Conservation (phyloP, 2,113 vertebrate species). For the Trachemys scripta region DNA sequence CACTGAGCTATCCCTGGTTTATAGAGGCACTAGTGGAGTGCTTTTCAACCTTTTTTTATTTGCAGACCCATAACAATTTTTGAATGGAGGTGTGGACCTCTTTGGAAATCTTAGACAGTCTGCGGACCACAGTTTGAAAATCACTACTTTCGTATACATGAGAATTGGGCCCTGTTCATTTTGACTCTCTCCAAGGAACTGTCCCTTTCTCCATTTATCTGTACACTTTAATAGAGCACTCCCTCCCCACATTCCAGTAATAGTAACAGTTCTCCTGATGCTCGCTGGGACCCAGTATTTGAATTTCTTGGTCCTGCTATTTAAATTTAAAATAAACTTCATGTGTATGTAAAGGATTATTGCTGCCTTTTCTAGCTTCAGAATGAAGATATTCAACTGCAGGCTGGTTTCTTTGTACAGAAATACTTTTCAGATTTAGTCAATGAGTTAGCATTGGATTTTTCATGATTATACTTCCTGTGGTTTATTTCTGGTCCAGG, state of each 20-base stretch:
- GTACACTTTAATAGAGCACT: not conserved
- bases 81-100: not conserved
- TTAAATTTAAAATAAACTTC: too few relatives aligned
- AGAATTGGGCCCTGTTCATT: not conserved
- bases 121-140: not conserved
- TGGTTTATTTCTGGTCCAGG: not conserved
- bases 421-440: not conserved
- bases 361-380: not conserved
- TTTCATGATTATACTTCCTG: not conserved
- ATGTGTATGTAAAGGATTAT: not conserved
- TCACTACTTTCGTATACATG: not conserved
- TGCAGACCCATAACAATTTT: not conserved
- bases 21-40: not conserved
- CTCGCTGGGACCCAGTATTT: not conserved
- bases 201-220: not conserved
- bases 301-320: not conserved
- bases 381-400: not conserved
- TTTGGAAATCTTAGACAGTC: not conserved
- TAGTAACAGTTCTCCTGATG: not conserved
- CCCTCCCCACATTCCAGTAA: not conserved
- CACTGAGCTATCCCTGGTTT: too few relatives aligned
- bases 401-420: not conserved
- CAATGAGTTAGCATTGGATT: not conserved
- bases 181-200: not conserved
- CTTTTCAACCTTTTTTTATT: not conserved